Evolutionary conservation across 2,113 vertebrate species (phyloP).

Genomic region (Saguinus midas): DNA sequence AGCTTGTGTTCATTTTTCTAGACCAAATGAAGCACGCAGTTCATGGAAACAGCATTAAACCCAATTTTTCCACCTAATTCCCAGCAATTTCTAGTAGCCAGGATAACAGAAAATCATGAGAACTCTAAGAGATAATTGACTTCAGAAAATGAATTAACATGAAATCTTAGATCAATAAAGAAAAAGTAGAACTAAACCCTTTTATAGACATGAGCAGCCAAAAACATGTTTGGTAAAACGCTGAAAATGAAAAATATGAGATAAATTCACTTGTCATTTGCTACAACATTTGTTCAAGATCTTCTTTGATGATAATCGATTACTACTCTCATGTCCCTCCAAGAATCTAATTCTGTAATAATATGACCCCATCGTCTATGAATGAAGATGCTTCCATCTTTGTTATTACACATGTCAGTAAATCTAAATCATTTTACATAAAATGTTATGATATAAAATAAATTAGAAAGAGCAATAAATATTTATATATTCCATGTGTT

Average conservation of each 20-base stretch:
- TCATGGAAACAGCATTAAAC: background rate
- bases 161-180: background rate
- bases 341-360: background rate
- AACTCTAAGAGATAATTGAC: background rate
- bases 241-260: background rate
- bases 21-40: conserved; percentile 51
- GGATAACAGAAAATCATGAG: background rate
- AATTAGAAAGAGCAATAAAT: background rate
- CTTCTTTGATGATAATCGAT: background rate
- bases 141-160: conserved; percentile 1
- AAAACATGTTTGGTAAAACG: background rate
- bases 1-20: conserved; percentile 58
- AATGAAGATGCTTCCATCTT: background rate
- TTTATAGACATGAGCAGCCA: background rate
- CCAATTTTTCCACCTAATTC: background rate
- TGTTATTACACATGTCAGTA: background rate
- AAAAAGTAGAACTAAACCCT: background rate
- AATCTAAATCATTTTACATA: background rate
- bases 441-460: background rate
- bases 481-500: background rate
- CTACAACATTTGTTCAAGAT: background rate
- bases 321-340: rapidly evolving
- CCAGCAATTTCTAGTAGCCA: background rate
- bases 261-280: background rate
- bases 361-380: background rate